Evolutionary conservation across 2,888 invertebrate species (phyloP), one percentile per base, ranked within the genome.

Genomic region (Saturnia japonica): DNA sequence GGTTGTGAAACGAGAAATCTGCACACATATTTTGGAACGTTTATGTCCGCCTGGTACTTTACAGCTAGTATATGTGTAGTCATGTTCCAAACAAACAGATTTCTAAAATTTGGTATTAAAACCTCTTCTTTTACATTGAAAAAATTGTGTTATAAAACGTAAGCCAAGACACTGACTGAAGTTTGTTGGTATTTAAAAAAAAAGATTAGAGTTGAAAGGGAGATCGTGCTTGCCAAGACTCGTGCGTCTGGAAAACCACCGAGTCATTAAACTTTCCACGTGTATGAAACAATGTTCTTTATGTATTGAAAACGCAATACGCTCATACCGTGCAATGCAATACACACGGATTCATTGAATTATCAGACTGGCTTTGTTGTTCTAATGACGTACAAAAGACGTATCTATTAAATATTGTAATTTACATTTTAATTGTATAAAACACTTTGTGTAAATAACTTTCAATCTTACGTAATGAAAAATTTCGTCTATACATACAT

Each of bases 31-130:
- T 76, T 75, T 80, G 73, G n/a, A 73, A 74, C 70, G 69, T 70
- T 75, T 80, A 79, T 81, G 72, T 62, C 34, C 70, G 71, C 81
- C 77, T 80, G 57, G 81, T 81, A 81, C 74, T 73, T 73, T 68
- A n/a, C 40, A 40, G 40, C 19, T 40, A n/a, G 40, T 40, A n/a
- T 40, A n/a, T 64, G 40, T 40, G 64, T 64, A 12, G 64, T 64
- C 40, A 11, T 9, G n/a, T 25, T 25, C 57, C 4, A 57, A 57
- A 57, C 4, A 57, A 57, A 57, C 25, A 6, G 16, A 57, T 25
- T 57, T 34, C 34, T 34, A 34, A 34, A 34, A 34, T 34, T 34
- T 34, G 34, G 34, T 34, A 34, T 6, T 4, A 34, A 34, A 6
- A 34, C 34, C 34, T 34, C 2, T n/a, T n/a, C n/a, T n/a, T n/a